Evolutionary conservation across 2,888 invertebrate genomes (phyloP).

Genomic region (Troides helena): DNA sequence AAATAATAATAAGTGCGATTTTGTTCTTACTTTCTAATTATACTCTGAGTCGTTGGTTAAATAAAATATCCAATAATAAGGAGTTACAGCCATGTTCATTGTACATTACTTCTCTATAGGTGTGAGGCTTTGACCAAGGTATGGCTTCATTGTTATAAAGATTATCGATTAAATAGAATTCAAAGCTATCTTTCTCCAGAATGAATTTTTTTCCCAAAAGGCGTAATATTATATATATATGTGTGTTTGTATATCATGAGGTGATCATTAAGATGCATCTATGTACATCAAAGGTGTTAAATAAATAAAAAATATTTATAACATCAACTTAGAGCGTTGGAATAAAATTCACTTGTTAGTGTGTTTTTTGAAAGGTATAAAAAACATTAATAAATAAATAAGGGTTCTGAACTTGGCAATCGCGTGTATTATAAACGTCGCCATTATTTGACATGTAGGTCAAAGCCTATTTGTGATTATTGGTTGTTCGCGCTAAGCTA

Average conservation of each 20-base stretch:
- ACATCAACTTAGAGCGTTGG: too few species aligned
- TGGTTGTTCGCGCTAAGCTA: not conserved
- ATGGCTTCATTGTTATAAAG: constrained; percentile 22
- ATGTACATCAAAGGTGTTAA: too few species aligned
- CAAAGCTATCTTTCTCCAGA: not conserved
- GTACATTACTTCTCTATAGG: not conserved
- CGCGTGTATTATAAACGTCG: too few species aligned
- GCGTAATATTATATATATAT: not conserved
- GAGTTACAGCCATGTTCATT: not conserved
- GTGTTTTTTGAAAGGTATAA: too few species aligned
- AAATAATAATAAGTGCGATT: not conserved
- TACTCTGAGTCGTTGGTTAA: not conserved
- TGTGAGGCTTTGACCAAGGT: not conserved
- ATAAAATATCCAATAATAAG: not conserved
- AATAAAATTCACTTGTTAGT: too few species aligned
- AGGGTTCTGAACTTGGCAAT: not conserved
- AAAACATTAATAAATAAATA: not conserved
- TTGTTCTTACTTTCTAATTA: not conserved
- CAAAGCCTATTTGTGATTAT: not conserved
- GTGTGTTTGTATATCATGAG: too few species aligned
- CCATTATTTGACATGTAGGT: not conserved
- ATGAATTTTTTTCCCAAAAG: not conserved
- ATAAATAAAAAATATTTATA: too few species aligned
- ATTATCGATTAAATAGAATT: constrained; percentile 18
- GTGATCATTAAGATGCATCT: too few species aligned